These are phyloP conservation scores for Vimba vimba DNA, from an alignment of 2,113 vertebrate genomes.

Conservation along the genomic window DNA sequence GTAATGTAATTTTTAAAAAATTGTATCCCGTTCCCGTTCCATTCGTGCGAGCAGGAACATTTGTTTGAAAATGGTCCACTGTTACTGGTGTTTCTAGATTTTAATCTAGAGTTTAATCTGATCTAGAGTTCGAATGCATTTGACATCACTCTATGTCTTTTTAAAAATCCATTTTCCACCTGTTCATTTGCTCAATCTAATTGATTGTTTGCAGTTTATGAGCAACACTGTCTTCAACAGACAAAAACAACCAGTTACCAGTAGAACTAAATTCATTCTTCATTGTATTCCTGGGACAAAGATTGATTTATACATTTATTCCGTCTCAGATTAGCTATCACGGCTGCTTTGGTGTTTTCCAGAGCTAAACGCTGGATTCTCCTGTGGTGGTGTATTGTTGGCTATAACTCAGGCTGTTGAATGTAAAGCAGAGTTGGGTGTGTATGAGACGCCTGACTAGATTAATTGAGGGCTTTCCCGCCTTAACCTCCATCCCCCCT, in stretches of 20 bases:
- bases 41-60: background rate
- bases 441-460: background rate
- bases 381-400: background rate
- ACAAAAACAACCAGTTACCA: background rate
- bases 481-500: constrained; percentile 27
- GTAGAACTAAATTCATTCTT: background rate
- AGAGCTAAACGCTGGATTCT: background rate
- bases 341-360: background rate
- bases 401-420: background rate
- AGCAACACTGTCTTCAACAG: background rate
- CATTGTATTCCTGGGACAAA: background rate
- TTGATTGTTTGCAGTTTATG: background rate
- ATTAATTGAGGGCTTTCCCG: constrained; percentile 30
- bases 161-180: background rate
- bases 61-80: background rate
- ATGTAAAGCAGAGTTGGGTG: background rate
- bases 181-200: background rate
- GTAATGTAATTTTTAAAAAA: no score
- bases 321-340: background rate
- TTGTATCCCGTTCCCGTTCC: background rate
- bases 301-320: background rate
- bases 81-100: background rate
- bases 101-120: no score
- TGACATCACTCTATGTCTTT: background rate
- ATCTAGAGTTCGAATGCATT: constrained; percentile 39